These are phyloP conservation scores for Smithornis capensis DNA, from an alignment of 2,113 vertebrate genomes.

Conservation along the genomic window DNA sequence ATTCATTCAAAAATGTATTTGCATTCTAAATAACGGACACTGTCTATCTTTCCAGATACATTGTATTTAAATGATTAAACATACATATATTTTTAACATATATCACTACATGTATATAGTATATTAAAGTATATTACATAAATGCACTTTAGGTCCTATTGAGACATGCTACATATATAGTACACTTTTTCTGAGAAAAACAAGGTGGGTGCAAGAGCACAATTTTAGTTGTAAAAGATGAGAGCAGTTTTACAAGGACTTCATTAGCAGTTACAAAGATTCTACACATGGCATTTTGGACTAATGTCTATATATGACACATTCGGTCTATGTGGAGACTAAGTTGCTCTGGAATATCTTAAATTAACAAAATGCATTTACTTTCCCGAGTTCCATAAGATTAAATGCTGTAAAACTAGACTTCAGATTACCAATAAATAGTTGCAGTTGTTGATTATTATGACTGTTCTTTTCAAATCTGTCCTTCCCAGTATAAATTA, in stretches of 20 bases:
- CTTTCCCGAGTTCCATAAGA: not conserved
- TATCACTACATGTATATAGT: too few relatives aligned
- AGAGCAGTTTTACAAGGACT: not conserved
- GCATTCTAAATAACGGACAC: not conserved
- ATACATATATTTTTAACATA: too few relatives aligned
- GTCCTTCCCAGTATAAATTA: not conserved
- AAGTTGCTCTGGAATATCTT: not conserved
- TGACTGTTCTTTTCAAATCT: rapidly evolving
- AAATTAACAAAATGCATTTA: not conserved
- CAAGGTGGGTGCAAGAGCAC: not conserved
- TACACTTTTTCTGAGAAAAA: not conserved
- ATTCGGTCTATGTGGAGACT: not conserved
- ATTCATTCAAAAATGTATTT: not conserved
- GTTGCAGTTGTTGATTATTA: not conserved
- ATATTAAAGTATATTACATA: too few relatives aligned
- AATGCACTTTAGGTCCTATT: not conserved
- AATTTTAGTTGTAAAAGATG: not conserved
- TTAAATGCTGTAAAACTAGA: not conserved
- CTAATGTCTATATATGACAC: not conserved
- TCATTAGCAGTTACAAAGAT: not conserved
- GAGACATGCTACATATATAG: not conserved
- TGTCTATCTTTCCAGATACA: not conserved
- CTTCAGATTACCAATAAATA: not conserved
- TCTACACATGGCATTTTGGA: not conserved
- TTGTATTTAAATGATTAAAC: not conserved